Percentiles rank a stretch among this genome's conserved stretches.
Evolutionary conservation across 2,888 invertebrate genomes (phyloP).

Genomic region (Harpagoxenus sublaevis): DNA sequence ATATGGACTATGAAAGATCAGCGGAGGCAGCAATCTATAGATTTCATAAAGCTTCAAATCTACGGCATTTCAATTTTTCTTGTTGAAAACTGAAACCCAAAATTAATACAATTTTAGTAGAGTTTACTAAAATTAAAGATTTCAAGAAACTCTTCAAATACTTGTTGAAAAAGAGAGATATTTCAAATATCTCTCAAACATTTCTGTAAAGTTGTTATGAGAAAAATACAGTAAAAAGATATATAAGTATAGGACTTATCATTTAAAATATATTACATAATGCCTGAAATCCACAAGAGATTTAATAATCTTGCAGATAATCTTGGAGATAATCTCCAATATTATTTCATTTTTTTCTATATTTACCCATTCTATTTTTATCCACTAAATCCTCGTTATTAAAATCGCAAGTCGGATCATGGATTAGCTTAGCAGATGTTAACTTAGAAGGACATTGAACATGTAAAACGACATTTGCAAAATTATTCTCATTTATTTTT

Average conservation of each 20-base stretch:
- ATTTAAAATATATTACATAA: neutral
- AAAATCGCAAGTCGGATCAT: neutral
- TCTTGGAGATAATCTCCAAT: neutral
- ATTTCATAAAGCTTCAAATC: neutral
- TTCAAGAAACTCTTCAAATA: neutral
- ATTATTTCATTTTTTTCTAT: neutral
- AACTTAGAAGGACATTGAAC: neutral
- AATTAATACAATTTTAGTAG: neutral
- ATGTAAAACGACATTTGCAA: neutral
- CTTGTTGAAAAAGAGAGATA: neutral
- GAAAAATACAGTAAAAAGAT: neutral
- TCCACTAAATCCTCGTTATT: neutral
- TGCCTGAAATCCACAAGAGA: neutral
- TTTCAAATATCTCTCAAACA: neutral
- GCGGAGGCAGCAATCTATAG: neutral
- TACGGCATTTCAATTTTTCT: neutral
- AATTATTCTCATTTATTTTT: conserved; percentile 1
- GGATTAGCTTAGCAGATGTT: neutral
- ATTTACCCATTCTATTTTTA: neutral
- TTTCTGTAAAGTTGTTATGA: neutral
- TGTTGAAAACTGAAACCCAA: neutral
- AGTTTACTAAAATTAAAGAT: neutral
- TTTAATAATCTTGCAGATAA: too few species aligned
- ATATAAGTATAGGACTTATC: neutral
- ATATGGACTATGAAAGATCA: neutral